Base-by-base conservation (phyloP, 2,113 vertebrate species). In the Hystrix cristata region DNA sequence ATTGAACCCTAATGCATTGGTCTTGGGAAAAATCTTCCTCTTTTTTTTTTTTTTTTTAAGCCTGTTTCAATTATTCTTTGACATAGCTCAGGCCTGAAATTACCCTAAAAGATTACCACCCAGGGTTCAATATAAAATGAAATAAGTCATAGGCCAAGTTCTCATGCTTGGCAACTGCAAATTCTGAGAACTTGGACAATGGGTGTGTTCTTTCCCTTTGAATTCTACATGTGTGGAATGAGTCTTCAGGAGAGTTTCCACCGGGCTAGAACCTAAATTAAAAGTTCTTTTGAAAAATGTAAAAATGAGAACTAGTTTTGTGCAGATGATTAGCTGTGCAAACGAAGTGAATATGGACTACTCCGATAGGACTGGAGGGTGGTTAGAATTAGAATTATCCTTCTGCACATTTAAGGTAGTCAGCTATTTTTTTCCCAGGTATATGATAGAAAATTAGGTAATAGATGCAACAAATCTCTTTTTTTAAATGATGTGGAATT, bases 401-500 rank as follows among this genome's bases (percentile, higher is more conserved):
- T 6, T 2, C 23, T 94, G 53, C 5, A 80, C 1, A 29, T 29
- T 88, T 51, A 59, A 48, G 18, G 27, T 53, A 25, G 57, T 31
- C 6, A 64, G 34, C 51, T 85, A 46, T 71, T 72, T 57, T 57
- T 46, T 65, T 81, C 48, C 31, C 12, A 78, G 16, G 65, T 15
- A 6, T 69, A 83, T 91, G 76, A 65, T 69, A 29, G 60, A 87
- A 79, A 94, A 59, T 87, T 74, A 87, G 51, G 34, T 90, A 87
- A 78, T 38, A 57, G 27, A 34, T 9, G 14, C 19, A 86, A 19
- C 29, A 60, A 31, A 85, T 95, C 25, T 89, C 14, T 80, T 91
- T 89, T 34, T 90, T 94, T 74, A 72, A 51, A 72, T 62, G 59
- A 85, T 96, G 69, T 65, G 90, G 65, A 62, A 1, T 43, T 95